Conservation (phyloP, 1,140 invertebrate species). For the Calycopis cecrops region DNA sequence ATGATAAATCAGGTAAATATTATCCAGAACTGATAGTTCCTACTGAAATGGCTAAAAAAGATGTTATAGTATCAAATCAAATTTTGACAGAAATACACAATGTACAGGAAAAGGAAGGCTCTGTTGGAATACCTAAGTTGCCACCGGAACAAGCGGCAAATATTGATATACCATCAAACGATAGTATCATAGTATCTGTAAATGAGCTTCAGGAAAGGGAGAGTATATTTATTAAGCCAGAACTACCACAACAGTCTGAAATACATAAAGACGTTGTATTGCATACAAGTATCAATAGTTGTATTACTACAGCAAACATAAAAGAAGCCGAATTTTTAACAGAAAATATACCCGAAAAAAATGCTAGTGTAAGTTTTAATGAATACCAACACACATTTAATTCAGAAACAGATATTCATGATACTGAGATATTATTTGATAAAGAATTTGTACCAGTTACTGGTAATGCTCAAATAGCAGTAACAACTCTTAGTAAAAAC, state of each 20-base stretch:
- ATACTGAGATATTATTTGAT: slow-evolving; percentile 72
- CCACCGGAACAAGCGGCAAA: slow-evolving; percentile 78
- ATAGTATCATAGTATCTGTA: slow-evolving; percentile 78
- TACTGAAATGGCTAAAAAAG: slow-evolving; percentile 81
- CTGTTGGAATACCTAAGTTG: slow-evolving; percentile 66
- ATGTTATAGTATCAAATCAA: slow-evolving; percentile 79
- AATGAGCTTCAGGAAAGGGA: slow-evolving; percentile 79
- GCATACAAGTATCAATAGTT: slow-evolving; percentile 77
- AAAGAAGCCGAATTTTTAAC: slow-evolving; percentile 75
- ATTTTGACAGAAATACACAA: slow-evolving; percentile 79
- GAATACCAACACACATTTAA: slow-evolving; percentile 77
- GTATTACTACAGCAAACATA: slow-evolving; percentile 76
- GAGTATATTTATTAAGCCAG: slow-evolving; percentile 69
- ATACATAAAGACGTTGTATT: slow-evolving; percentile 76
- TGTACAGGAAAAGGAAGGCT: slow-evolving; percentile 80
- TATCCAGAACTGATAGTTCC: slow-evolving; percentile 86
- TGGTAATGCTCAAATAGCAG: slow-evolving; percentile 46
- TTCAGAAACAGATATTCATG: slow-evolving; percentile 74
- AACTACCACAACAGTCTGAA: slow-evolving; percentile 67
- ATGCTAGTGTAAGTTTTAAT: slow-evolving; percentile 75
- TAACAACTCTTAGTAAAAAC: slow-evolving; percentile 67
- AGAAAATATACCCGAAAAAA: slow-evolving; percentile 65
- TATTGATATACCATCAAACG: slow-evolving; percentile 76
- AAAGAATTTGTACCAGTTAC: slow-evolving; percentile 31
- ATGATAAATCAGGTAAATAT: slow-evolving; percentile 85